Percentiles rank a stretch among this genome's conserved stretches.
Evolutionary conservation across 2,888 invertebrate species (phyloP).

Genomic region (Cheilosia scutellata): DNA sequence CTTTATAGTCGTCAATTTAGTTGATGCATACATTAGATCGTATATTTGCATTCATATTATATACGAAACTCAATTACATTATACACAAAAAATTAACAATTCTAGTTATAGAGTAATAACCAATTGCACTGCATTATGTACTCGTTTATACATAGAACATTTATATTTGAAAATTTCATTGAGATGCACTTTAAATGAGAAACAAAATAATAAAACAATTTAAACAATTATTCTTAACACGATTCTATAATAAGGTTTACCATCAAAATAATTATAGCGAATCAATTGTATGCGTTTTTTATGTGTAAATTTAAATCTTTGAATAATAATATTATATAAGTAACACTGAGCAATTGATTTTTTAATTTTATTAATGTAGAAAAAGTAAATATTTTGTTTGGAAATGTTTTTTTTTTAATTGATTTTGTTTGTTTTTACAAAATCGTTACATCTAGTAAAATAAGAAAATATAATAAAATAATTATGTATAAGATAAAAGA

Average conservation of each 20-base stretch:
- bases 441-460: slow-evolving; percentile 17
- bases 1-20: slow-evolving; percentile 58
- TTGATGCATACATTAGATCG: slow-evolving; percentile 53
- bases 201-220: slow-evolving; percentile 7
- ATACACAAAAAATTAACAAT: slow-evolving; percentile 19
- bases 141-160: slow-evolving; percentile 37
- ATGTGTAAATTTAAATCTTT: slow-evolving; percentile 52
- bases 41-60: slow-evolving; percentile 20
- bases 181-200: slow-evolving; percentile 31
- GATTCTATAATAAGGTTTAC: slow-evolving; percentile 12
- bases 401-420: slow-evolving; percentile 14
- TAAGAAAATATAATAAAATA: slow-evolving; percentile 21
- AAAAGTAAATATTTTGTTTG: slow-evolving; percentile 35
- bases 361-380: slow-evolving; percentile 16
- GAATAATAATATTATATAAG: slow-evolving; percentile 23
- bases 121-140: slow-evolving; percentile 58
- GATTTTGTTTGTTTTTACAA: slow-evolving; percentile 22
- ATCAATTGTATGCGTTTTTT: slow-evolving; percentile 30
- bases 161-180: slow-evolving; percentile 26
- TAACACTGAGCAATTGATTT: slow-evolving; percentile 29
- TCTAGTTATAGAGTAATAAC: slow-evolving; percentile 23
- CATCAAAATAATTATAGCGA: slow-evolving; percentile 6
- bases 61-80: slow-evolving; percentile 4
- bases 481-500: slow-evolving; percentile 20
- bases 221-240: neutral